Base-by-base conservation (phyloP, 1,140 invertebrate species). In the Cryptotermes secundus region DNA sequence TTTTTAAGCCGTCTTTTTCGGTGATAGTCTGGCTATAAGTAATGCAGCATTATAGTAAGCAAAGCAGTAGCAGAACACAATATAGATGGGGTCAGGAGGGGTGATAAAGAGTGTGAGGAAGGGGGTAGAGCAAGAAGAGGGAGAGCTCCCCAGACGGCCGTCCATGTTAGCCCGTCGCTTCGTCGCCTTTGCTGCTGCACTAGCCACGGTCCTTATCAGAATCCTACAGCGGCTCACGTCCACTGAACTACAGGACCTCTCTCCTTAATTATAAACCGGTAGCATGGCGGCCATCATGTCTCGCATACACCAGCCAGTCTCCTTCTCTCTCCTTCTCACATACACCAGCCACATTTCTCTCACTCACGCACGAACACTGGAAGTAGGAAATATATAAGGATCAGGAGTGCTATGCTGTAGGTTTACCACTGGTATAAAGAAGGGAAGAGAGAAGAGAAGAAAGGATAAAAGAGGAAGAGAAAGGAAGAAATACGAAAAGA, bases 181-280 rank as follows among this genome's bases (percentile, higher is more conserved):
- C 81, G 42, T 82, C 42, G 81, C 81, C 42, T 38, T 7, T 7
- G 9, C 26, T 31, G 7, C 26, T 16, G 26, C 7, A n/a, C 10
- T 31, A 10, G 31, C 10, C 59, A 9, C 0, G n/a, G 59, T 31
- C 26, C 59, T 72, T 72, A 72, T 72, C 59, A 72, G 59, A 72
- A 72, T 72, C 59, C 59, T 31, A n/a, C 59, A 72, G 59, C n/a
- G 38, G 59, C 72, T 59, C 59, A 45, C 49, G 59, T 83, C 83
- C 83, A 59, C 16, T 59, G 83, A 84, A 84, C 83, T 84, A 80
- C 34, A 10, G 83, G 83, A 84, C 83, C 83, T 84, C 83, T 80
- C 45, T 79, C 83, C 83, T 84, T 84, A 84, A 84, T 84, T 84
- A 84, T 79, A 84, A 84, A 80, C 83, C 80, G 79, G 83, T 38